Base-by-base conservation (phyloP, 2,113 vertebrate genomes). In the Alexandromys fortis region DNA sequence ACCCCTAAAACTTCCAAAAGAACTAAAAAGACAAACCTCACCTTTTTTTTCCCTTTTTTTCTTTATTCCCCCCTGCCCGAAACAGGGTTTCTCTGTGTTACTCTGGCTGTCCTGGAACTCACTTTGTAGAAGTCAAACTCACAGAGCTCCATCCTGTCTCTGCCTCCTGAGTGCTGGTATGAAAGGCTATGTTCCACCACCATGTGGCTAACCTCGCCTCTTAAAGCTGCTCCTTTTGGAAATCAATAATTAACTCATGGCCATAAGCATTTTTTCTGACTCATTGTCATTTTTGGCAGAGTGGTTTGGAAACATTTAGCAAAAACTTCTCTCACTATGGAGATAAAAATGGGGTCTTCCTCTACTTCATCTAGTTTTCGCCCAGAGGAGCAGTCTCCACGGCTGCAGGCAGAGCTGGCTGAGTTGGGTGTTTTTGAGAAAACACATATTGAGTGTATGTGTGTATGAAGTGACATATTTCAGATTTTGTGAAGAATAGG, bases 401-500 rank as follows among this genome's bases (percentile, higher is more conserved):
- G 81, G 52, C 90, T 83, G 22, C 81, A 96, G 77, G 73, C 88
- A 79, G 45, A 97, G 49, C 7, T 35, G 19, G 35, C 45, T 88
- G 1, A 82, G 52, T 45, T 67, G 77, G 72, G 42, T 49, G 10
- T 67, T 81, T 94, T 81, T 96, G 65, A 58, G 55, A 96, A 72
- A 96, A 75, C 42, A 55, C 70, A 61, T 16, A 49, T 35, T 90
- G 33, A 63, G 24, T 76, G 42, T 42, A 93, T 91, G 63, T 76
- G 49, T 33, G 93, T 89, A 63, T 52, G 77, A 67, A 92, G 58
- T 67, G 19, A 55, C 83, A 8, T 52, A 38, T 49, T 68, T 86
- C n/a, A 49, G 93, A 49, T 90, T 92, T 92, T 94, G 76, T 87
- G 79, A 83, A 14, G 70, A 35, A 72, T 86, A 45, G 68, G 52